Evolutionary conservation across 2,888 invertebrate species (phyloP), one percentile per base, ranked within the genome.

Genomic region (Beris morrisii): DNA sequence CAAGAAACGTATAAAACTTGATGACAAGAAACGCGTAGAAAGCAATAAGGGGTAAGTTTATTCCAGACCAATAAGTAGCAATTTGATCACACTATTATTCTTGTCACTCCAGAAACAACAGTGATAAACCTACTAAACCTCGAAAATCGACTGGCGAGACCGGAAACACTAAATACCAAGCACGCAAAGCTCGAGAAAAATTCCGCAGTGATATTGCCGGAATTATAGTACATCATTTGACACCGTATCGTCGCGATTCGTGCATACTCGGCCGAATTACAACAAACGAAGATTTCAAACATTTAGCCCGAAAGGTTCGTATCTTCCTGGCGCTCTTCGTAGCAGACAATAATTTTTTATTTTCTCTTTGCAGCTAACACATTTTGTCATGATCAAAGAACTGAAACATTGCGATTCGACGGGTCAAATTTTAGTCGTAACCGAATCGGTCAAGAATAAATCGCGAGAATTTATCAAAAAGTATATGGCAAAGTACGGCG

Each of bases 401-500:
- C 80, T 96, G 78, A 95, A 95, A 78, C 93, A 96, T 79, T 92
- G 95, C 76, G 88, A 90, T 70, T 89, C 88, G 52, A 75, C 77
- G 43, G 76, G 76, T 3, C 77, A 76, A 69, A 73, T 72, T n/a
- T 71, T 78, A 46, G 73, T 77, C 55, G 77, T 77, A n/a, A 77
- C 76, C 4, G 77, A 77, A 64, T 77, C 69, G 67, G 97, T 97
- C 6, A 93, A 95, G 73, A 89, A 91, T 73, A 98, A 98, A 81
- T 95, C 97, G 22, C 92, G 92, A 78, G 97, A 95, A 81, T 97
- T 94, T 79, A 93, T 97, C 65, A 89, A 87, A 75, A 96, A 95
- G 78, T 97, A 97, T 81, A 97, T 98, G 97, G 88, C 88, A 30
- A 95, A 95, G 81, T 96, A 93, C 81, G 95, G 95, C 0, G 86